Base-by-base conservation (phyloP, 2,888 invertebrate species). In the Callimorpha dominula region DNA sequence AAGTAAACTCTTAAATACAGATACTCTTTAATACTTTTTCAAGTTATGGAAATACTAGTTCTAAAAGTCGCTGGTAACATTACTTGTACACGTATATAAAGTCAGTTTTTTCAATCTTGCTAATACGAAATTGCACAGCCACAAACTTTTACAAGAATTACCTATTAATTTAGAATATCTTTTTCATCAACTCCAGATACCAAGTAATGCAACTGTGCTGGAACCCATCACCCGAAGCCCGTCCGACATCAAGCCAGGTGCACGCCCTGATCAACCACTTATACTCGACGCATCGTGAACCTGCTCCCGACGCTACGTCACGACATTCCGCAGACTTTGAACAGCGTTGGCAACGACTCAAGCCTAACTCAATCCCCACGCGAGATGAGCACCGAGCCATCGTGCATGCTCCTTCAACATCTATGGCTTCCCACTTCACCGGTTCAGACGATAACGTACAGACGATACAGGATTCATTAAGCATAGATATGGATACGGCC, bases 151-250 rank as follows among this genome's bases (percentile, higher is more conserved):
- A 31, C 14, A 14, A 7, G 66, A 0, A 43, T 43, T 60, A 62
- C 74, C 42, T 0, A 11, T 17, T 43, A 17, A 43, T 77, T 74
- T 69, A 70, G 12, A 5, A 6, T 6, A 31, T 31, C 31, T 60
- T 60, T 17, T 17, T 60, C 14, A 6, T 60, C 12, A 12, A 60
- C 8, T 43, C 0, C 90, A 97, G 97, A 84, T 97, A 96, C 90
- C 97, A 97, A 91, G 94, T 97, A 78, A 97, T 98, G 97, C 96
- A 97, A 87, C 93, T 97, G 70, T 98, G 98, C 88, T 98, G 97
- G 97, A 93, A 95, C 73, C 77, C 85, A 0, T 81, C 82, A 65
- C 90, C 93, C 0, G 86, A 85, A 7, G 81, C 79, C 6, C 91
- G 95, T 8, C 93, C 94, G 2, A 88, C 91, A 1, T 85, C 93